phyloP scores from a whole-genome alignment of 2,113 vertebrate genomes.

The Myotis brandtii region DNA sequence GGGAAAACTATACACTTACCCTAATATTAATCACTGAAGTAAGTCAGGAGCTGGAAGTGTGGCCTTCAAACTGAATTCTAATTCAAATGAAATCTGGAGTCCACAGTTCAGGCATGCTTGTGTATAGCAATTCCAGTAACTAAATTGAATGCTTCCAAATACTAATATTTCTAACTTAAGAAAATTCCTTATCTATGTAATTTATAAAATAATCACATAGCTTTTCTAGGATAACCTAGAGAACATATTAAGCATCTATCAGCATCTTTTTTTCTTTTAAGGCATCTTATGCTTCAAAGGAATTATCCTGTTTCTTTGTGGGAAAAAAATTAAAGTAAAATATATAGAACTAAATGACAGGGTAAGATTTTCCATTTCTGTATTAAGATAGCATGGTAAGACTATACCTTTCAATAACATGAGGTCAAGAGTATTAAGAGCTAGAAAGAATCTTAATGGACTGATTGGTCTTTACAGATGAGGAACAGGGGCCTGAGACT shows the following conservation, averaged over 20 bases:
- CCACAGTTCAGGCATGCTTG: not conserved
- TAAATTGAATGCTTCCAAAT: not conserved
- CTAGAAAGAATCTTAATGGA: not conserved
- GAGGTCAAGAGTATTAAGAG: not conserved
- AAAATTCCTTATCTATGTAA: slow-evolving; percentile 43
- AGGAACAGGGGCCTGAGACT: not conserved
- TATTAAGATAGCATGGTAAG: not conserved
- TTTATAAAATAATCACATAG: slow-evolving; percentile 7
- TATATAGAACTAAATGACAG: not conserved
- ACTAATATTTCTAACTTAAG: not conserved
- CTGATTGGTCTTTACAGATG: not conserved
- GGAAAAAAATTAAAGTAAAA: not conserved
- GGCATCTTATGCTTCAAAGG: not conserved
- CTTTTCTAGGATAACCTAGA: not conserved
- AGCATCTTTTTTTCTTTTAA: not conserved
- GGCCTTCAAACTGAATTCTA: not conserved
- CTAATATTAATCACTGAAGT: not conserved
- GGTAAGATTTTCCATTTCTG: not conserved
- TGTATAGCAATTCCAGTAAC: slow-evolving; percentile 40
- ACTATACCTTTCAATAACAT: not conserved
- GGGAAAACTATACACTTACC: not conserved
- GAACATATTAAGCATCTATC: not conserved
- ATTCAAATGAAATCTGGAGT: not conserved
- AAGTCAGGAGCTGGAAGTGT: not conserved
- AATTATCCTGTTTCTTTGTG: not conserved